Base-by-base conservation (phyloP, 2,888 invertebrate species). In the Scaeva pyrastri region DNA sequence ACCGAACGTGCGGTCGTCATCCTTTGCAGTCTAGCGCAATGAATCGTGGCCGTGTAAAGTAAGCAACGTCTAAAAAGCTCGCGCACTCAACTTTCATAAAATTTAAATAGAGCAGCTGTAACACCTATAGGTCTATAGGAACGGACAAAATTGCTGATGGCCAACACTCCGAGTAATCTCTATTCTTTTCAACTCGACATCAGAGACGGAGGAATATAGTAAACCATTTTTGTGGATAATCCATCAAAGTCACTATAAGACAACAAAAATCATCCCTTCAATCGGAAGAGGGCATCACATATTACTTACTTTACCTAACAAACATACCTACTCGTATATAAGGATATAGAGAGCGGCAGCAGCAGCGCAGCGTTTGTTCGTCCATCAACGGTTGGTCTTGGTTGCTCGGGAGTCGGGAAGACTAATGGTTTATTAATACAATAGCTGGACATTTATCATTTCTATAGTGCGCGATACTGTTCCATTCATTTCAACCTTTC, bases 371-470 rank as follows among this genome's bases (percentile, higher is more conserved):
- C 39, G 52, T 41, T 71, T 62, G 76, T 70, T 73, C 45, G 58
- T 43, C 73, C 77, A 81, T 78, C 81, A 75, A 56, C 79, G 66
- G 43, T 55, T 55, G 21, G 62, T 48, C 26, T 23, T 52, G 58
- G 23, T 41, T 68, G 58, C 55, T 21, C 2, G 41, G 11, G 36
- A 50, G n/a, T n/a, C n/a, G n/a, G 62, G 48, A 86, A 81, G 81
- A 82, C 86, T 86, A 86, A 86, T 86, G 86, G 86, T 82, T 86
- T 86, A 86, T 82, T 86, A 82, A 86, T 82, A 86, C 86, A 86
- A 86, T 86, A 72, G 74, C 82, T 82, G 86, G 86, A 86, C 86
- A 77, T 86, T 86, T 82, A 86, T 86, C 86, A 86, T 86, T 86
- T 78, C 81, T 78, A 77, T 68, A 41, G 39, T 68, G 71, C 71